Percentiles rank a stretch among this genome's conserved stretches.
These are phyloP conservation scores for Hylyphantes graminicola DNA, from an alignment of 1,140 invertebrate genomes.

Conservation along the genomic window DNA sequence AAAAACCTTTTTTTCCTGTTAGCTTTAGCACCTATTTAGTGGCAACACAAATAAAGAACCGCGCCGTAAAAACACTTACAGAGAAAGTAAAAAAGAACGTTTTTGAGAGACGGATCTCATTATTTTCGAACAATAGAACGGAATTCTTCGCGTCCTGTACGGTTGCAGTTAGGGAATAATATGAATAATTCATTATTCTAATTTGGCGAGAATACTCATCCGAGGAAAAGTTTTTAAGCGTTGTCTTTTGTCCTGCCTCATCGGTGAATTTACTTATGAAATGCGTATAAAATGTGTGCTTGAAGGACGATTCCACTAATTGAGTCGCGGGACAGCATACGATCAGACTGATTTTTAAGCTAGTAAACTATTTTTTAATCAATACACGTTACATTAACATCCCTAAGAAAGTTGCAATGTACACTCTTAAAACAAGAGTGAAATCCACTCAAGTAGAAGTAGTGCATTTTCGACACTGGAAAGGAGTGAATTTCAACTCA, in stretches of 20 bases:
- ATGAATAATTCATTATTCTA: conserved; percentile 40
- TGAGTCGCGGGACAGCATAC: no score
- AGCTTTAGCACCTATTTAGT: no score
- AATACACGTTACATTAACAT: no score
- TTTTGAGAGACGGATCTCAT: conserved; percentile 22
- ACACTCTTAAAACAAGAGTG: no score
- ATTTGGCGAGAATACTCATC: conserved; percentile 8
- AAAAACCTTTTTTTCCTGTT: no score
- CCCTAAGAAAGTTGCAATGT: no score
- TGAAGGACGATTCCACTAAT: background rate
- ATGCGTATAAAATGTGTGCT: conserved; percentile 9
- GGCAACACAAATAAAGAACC: background rate
- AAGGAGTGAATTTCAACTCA: no score
- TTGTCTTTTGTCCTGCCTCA: conserved; percentile 4
- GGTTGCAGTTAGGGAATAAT: background rate
- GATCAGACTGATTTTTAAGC: no score
- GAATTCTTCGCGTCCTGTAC: background rate
- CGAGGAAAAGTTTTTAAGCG: conserved; percentile 26
- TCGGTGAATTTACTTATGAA: background rate
- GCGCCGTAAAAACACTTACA: background rate
- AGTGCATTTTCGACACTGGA: no score
- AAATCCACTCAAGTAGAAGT: no score
- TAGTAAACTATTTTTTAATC: no score
- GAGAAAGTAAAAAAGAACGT: background rate
- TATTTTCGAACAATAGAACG: conserved; percentile 33